These are phyloP conservation scores for Megaptera novaeangliae DNA, from an alignment of 2,113 vertebrate genomes.

Conservation along the genomic window DNA sequence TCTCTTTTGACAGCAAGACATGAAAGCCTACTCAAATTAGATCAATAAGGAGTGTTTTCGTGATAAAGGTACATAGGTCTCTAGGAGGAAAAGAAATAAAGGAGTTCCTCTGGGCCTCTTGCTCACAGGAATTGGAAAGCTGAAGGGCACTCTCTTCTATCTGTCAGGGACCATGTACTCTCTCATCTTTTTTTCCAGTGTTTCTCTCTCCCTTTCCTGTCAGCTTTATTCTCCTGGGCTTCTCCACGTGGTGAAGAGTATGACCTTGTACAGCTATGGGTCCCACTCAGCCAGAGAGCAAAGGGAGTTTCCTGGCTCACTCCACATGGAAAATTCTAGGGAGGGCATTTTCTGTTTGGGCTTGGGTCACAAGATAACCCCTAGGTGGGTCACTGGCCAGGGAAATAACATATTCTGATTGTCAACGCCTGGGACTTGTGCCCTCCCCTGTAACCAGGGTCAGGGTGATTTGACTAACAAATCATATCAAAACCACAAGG, in stretches of 20 bases:
- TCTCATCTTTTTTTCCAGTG: not conserved
- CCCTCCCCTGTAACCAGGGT: rapidly evolving
- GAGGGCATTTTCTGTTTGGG: not conserved
- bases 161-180: not conserved
- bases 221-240: not conserved
- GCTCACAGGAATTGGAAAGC: not conserved
- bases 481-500: not conserved
- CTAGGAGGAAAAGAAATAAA: not conserved
- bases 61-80: not conserved
- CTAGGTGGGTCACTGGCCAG: not conserved
- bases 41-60: not conserved
- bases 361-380: not conserved
- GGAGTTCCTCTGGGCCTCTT: not conserved
- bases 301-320: not conserved
- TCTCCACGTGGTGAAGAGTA: not conserved
- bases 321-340: not conserved
- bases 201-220: not conserved
- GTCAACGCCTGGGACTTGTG: not conserved
- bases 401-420: not conserved
- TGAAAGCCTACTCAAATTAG: not conserved
- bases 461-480: not conserved
- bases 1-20: not conserved
- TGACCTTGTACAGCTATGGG: not conserved
- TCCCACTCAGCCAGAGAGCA: not conserved
- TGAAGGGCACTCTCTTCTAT: not conserved